Evolutionary conservation across 2,888 invertebrate species (phyloP), one percentile per base, ranked within the genome.

Genomic region (Eristalinus sepulchralis): DNA sequence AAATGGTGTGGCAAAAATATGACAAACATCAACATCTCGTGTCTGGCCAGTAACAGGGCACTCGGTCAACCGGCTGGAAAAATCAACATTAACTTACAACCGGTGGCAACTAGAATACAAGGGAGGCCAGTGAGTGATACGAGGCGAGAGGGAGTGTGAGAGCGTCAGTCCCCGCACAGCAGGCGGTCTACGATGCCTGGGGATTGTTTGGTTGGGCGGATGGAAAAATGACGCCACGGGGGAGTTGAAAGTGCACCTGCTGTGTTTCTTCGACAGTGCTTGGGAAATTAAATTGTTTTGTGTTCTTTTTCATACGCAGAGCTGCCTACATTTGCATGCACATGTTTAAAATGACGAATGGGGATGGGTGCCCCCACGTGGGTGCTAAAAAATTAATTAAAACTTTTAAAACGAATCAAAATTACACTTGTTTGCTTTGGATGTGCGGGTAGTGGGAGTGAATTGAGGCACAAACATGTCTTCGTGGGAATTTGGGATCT

Each of bases 41-140:
- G 55, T 53, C 60, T 60, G 53, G 72, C 64, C 34, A 66, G 63
- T 64, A 71, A 36, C 62, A 36, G 36, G 55, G 34, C 22, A 68
- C 24, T 76, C 76, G 60, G 60, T 70, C 70, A 78, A 71, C 78
- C 27, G 79, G 60, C 36, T 62, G 66, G 72, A 62, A 80, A 80
- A 80, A 80, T 80, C 79, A 80, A 80, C 79, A 80, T 73, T 34
- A 73, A 57, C 70, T 63, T 36, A 70, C 70, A 78, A 47, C 70
- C 39, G 70, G n/a, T 22, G 39, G 22, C 33, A 53, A 53, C 59
- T 33, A 59, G 66, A 60, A 39, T n/a, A 60, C 39, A 59, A 39
- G n/a, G 27, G 59, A 39, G 75, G 31, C 10, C 59, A 39, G 62
- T 62, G 62, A 47, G 24, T 47, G 62, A 71, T 33, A 62, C 39